phyloP scores from a whole-genome alignment of 2,888 invertebrate genomes.

The Monoplex corrugatus region DNA sequence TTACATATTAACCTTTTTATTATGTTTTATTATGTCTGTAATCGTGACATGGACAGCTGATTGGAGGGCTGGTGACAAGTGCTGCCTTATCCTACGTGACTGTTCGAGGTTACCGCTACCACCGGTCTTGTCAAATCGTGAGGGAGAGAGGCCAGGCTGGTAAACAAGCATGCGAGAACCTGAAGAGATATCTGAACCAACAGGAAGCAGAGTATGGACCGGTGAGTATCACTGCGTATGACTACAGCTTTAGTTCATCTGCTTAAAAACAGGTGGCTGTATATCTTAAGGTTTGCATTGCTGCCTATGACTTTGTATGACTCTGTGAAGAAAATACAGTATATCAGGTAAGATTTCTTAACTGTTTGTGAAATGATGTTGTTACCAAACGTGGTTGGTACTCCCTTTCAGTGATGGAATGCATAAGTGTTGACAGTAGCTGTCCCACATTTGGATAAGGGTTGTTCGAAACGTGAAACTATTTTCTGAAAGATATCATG shows the following conservation, averaged over 20 bases:
- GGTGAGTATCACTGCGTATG: background rate
- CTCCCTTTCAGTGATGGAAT: no score
- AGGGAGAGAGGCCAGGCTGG: slow-evolving; percentile 27
- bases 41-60: background rate
- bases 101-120: background rate
- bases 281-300: background rate
- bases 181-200: background rate
- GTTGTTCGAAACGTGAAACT: no score
- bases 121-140: background rate
- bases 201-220: background rate
- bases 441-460: no score
- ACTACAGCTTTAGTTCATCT: no score
- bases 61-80: background rate
- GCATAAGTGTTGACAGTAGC: no score
- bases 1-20: no score
- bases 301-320: no score
- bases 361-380: background rate
- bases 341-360: background rate
- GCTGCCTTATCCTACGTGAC: background rate
- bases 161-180: background rate
- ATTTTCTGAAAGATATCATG: no score
- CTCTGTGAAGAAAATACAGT: background rate
- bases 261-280: background rate
- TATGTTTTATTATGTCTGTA: no score
- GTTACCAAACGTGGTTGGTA: no score